Evolutionary conservation across 2,888 invertebrate species (phyloP).

Genomic region (Tetranychus truncatus): DNA sequence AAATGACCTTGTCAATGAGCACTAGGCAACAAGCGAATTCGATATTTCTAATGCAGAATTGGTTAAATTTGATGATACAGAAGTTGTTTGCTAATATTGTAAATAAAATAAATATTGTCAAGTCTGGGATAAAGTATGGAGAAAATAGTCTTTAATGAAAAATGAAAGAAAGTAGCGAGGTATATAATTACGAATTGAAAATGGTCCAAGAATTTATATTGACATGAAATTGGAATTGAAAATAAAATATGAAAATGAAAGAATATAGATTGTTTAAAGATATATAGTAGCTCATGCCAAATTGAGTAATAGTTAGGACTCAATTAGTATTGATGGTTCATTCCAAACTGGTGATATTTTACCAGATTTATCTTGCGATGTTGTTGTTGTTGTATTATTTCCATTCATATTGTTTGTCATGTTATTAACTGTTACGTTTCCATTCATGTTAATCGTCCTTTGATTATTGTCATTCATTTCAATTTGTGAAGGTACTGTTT

Average conservation of each 20-base stretch:
- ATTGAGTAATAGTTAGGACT: neutral
- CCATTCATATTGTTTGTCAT: neutral
- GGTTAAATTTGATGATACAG: too few species aligned
- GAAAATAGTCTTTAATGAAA: too few species aligned
- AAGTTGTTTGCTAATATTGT: too few species aligned
- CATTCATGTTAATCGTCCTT: neutral
- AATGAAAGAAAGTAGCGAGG: too few species aligned
- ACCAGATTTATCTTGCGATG: neutral
- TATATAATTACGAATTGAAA: too few species aligned
- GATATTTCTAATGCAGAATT: too few species aligned
- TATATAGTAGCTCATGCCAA: neutral
- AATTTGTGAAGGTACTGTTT: neutral
- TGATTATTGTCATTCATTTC: neutral
- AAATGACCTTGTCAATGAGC: too few species aligned
- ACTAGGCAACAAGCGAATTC: too few species aligned
- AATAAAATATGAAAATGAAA: neutral
- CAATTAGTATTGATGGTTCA: neutral
- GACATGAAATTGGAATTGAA: neutral
- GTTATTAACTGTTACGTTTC: neutral
- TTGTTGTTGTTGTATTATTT: neutral
- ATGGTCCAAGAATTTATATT: too few species aligned
- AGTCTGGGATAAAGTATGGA: too few species aligned
- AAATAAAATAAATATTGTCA: too few species aligned
- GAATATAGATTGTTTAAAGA: neutral
- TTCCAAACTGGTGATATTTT: neutral